These are phyloP conservation scores for Eubucco bourcierii DNA, from an alignment of 2,113 vertebrate species.

Conservation along the genomic window DNA sequence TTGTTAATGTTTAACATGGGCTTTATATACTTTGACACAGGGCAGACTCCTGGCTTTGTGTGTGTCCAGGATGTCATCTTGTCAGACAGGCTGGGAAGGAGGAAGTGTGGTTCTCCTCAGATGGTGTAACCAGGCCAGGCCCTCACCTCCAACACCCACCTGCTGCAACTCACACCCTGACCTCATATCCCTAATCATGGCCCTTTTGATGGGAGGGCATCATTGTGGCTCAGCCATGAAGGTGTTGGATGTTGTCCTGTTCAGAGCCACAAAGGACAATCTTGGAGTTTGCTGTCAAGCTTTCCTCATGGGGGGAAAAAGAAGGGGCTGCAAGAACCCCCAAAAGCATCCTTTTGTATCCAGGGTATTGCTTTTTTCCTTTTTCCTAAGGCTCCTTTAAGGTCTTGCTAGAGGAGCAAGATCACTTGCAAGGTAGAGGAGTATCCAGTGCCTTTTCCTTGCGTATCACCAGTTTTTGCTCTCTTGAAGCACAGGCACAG, in stretches of 20 bases:
- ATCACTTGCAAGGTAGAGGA: background rate
- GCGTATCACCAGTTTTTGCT: background rate
- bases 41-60: background rate
- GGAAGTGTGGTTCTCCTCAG: background rate
- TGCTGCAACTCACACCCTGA: background rate
- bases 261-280: background rate
- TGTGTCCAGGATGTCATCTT: background rate
- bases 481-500: background rate
- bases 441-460: background rate
- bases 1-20: background rate
- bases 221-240: background rate
- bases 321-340: background rate
- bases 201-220: background rate
- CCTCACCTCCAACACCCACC: background rate
- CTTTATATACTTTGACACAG: background rate
- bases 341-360: fast-evolving
- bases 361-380: background rate
- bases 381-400: background rate
- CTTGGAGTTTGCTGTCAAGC: background rate
- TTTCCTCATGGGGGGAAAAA: background rate
- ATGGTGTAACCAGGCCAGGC: background rate
- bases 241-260: background rate
- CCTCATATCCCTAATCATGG: fast-evolving
- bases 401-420: background rate
- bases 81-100: background rate